These are phyloP conservation scores for Neelides folsomi DNA, from an alignment of 2,888 invertebrate species.

Conservation along the genomic window DNA sequence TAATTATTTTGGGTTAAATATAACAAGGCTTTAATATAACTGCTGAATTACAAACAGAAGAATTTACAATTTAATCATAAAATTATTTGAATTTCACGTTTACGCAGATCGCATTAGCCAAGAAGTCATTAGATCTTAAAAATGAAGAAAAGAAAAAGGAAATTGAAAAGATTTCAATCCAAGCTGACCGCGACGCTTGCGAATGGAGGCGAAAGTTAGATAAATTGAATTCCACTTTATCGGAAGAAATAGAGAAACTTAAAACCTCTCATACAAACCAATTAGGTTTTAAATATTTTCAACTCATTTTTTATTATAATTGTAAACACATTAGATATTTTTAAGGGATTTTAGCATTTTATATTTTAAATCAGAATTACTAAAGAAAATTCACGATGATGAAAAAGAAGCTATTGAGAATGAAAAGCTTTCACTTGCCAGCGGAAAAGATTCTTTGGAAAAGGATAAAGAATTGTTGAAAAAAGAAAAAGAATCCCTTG, in stretches of 20 bases:
- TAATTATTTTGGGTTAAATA: background rate
- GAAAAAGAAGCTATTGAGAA: background rate
- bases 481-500: background rate
- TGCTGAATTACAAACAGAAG: background rate
- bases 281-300: slow-evolving; percentile 44
- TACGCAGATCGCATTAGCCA: slow-evolving; percentile 51
- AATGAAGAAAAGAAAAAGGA: slow-evolving; percentile 46
- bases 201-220: slow-evolving; percentile 57
- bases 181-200: slow-evolving; percentile 54
- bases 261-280: slow-evolving; percentile 52
- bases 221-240: slow-evolving; percentile 59
- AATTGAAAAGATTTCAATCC: slow-evolving; percentile 48
- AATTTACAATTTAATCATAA: background rate
- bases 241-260: slow-evolving; percentile 56
- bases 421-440: background rate
- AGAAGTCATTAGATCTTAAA: slow-evolving; percentile 51
- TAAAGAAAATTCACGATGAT: too few relatives aligned
- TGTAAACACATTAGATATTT: too few relatives aligned
- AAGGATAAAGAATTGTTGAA: background rate
- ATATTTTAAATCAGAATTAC: too few relatives aligned
- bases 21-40: background rate
- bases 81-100: background rate
- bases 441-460: background rate
- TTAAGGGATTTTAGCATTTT: too few relatives aligned
- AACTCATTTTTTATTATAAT: background rate